Percentiles rank a stretch among this genome's conserved stretches.
Conservation (phyloP, 2,888 invertebrate species). For the Drosophila sordidula region DNA sequence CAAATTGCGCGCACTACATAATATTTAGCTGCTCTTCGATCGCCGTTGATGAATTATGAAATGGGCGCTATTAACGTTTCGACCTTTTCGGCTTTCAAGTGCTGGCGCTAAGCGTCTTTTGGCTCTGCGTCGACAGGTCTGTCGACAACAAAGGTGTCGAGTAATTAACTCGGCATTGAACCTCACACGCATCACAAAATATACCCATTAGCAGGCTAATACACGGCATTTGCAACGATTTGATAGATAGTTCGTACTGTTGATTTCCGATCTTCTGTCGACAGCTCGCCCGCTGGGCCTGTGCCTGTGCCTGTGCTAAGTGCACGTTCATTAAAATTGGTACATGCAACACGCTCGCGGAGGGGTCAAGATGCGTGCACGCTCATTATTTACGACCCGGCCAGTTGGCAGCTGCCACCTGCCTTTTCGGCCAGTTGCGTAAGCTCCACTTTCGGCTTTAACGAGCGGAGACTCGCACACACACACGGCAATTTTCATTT, state of each 20-base stretch:
- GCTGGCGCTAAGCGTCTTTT: conserved; percentile 51
- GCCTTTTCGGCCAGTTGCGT: conserved; percentile 46
- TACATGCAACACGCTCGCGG: conserved; percentile 20
- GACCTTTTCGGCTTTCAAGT: conserved; percentile 48
- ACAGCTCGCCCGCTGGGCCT: conserved; percentile 10
- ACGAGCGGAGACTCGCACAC: conserved; percentile 32
- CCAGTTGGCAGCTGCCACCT: conserved; percentile 25
- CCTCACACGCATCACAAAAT: conserved; percentile 45
- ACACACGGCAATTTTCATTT: conserved; percentile 32
- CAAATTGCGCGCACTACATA: conserved; percentile 14
- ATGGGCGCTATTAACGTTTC: conserved; percentile 39
- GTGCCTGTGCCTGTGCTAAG: no score
- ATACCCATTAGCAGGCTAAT: conserved; percentile 45
- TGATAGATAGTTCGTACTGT: conserved; percentile 17
- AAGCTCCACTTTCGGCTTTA: conserved; percentile 42
- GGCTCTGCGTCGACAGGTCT: conserved; percentile 21
- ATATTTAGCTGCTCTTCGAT: conserved; percentile 18
- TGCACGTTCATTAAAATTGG: conserved; percentile 38
- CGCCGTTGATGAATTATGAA: conserved; percentile 41
- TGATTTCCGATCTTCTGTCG: conserved; percentile 13
- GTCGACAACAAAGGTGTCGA: conserved; percentile 42
- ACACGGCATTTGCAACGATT: conserved; percentile 8
- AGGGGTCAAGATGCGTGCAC: conserved; percentile 42
- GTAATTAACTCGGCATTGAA: conserved; percentile 65
- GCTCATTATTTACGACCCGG: conserved; percentile 34